These are phyloP conservation scores for Labroides dimidiatus DNA, from an alignment of 2,797 vertebrate species.

Conservation along the genomic window DNA sequence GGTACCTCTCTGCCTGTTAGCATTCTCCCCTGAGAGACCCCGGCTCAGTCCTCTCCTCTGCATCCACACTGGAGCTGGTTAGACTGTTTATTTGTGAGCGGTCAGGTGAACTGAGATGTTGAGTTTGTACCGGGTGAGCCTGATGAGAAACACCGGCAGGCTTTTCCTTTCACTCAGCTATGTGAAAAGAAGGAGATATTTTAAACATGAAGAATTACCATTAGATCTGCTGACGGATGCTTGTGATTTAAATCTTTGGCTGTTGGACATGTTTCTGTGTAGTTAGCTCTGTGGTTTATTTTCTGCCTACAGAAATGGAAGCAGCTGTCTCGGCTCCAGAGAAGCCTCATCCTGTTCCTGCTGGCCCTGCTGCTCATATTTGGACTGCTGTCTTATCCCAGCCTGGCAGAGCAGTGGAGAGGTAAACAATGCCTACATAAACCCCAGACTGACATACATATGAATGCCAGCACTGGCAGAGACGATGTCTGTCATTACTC, in stretches of 20 bases:
- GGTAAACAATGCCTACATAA: slow-evolving; percentile 73
- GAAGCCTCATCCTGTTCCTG: slow-evolving; percentile 90
- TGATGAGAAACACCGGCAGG: not conserved
- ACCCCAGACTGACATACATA: not conserved
- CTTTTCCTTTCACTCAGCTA: not conserved
- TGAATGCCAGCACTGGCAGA: not conserved
- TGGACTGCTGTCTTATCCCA: slow-evolving; percentile 86
- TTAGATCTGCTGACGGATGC: not conserved
- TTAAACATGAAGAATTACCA: not conserved
- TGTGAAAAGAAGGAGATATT: slow-evolving; percentile 20
- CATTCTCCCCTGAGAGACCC: slow-evolving; percentile 32
- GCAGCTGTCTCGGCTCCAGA: slow-evolving; percentile 94
- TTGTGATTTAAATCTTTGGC: slow-evolving; percentile 20
- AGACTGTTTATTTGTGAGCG: slow-evolving; percentile 30
- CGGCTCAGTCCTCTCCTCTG: slow-evolving; percentile 24
- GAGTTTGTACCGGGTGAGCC: slow-evolving; percentile 31
- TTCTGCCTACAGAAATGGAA: slow-evolving; percentile 92
- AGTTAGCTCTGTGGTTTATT: slow-evolving; percentile 32
- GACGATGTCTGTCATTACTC: slow-evolving; percentile 1
- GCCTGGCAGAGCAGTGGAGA: slow-evolving; percentile 85
- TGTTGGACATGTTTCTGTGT: slow-evolving; percentile 3
- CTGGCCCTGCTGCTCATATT: slow-evolving; percentile 86
- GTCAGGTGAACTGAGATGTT: slow-evolving; percentile 40
- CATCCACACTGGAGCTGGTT: slow-evolving; percentile 11
- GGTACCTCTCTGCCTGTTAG: slow-evolving; percentile 24